Evolutionary conservation across 2,888 invertebrate genomes (phyloP).

Genomic region (Argyresthia goedartella): DNA sequence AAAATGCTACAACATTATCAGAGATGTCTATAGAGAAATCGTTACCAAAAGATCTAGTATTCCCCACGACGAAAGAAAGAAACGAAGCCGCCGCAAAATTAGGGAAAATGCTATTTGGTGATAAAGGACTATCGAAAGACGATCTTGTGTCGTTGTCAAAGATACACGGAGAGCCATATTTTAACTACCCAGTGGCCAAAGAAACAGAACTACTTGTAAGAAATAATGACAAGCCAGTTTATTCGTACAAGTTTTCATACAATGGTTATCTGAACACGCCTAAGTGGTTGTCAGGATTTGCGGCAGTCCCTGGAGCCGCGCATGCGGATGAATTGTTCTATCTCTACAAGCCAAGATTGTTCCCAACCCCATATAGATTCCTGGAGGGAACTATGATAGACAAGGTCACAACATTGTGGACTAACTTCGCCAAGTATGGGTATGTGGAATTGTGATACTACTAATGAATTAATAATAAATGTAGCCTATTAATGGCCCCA

Average conservation of each 20-base stretch:
- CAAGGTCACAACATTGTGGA: slow-evolving; percentile 13
- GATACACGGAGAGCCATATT: slow-evolving; percentile 31
- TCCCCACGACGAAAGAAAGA: slow-evolving; percentile 24
- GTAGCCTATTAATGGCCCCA: too few relatives aligned
- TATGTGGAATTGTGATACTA: slow-evolving; percentile 1
- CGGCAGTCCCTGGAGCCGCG: slow-evolving; percentile 29
- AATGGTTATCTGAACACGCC: slow-evolving; percentile 32
- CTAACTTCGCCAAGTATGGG: slow-evolving; percentile 12
- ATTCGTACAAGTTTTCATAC: slow-evolving; percentile 39
- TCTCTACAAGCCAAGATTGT: slow-evolving; percentile 29
- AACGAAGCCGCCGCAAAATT: slow-evolving; percentile 26
- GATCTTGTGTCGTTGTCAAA: slow-evolving; percentile 32
- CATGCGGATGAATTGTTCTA: slow-evolving; percentile 52
- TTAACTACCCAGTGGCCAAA: slow-evolving; percentile 29
- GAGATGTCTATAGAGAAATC: slow-evolving; percentile 31
- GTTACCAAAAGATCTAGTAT: slow-evolving; percentile 40
- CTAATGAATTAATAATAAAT: neutral
- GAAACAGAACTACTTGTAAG: slow-evolving; percentile 35
- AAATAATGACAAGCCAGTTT: slow-evolving; percentile 30
- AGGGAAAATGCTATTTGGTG: slow-evolving; percentile 42
- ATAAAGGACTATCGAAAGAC: slow-evolving; percentile 29
- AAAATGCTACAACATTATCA: slow-evolving; percentile 32
- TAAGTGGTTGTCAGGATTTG: slow-evolving; percentile 22
- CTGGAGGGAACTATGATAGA: slow-evolving; percentile 10
- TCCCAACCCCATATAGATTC: neutral